Evolutionary conservation across 2,888 invertebrate species (phyloP).

Genomic region (Linyphia triangularis): DNA sequence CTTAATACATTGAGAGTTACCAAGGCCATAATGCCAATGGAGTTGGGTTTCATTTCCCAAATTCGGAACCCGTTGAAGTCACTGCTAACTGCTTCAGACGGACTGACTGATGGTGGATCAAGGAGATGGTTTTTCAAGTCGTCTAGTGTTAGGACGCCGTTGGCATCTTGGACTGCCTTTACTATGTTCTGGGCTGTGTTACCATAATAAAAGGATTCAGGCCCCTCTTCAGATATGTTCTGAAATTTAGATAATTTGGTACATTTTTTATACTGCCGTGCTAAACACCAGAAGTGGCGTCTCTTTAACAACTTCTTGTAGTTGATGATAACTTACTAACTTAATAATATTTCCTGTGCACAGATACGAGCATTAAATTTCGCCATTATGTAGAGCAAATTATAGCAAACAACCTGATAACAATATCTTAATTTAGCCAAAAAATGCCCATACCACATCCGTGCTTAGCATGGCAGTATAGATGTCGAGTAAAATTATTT

Average conservation of each 20-base stretch:
- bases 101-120: constrained; percentile 76
- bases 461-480: too few species aligned
- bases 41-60: constrained; percentile 80
- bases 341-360: too few species aligned
- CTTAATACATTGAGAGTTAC: constrained; percentile 80
- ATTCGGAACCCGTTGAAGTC: constrained; percentile 78
- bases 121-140: constrained; percentile 78
- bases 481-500: too few species aligned
- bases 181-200: constrained; percentile 78
- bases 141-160: constrained; percentile 78
- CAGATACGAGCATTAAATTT: too few species aligned
- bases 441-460: too few species aligned
- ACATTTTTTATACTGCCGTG: too few species aligned
- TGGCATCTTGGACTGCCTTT: constrained; percentile 78
- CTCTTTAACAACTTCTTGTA: too few species aligned
- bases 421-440: too few species aligned
- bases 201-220: constrained; percentile 79
- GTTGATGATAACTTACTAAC: too few species aligned
- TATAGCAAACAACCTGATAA: too few species aligned
- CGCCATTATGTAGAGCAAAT: too few species aligned
- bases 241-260: neutral
- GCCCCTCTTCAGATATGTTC: constrained; percentile 76
- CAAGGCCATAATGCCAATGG: constrained; percentile 80
- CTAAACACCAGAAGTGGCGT: too few species aligned
- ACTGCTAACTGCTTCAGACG: constrained; percentile 76